Base-by-base conservation (phyloP, 2,888 invertebrate genomes). In the Nomada fabriciana region DNA sequence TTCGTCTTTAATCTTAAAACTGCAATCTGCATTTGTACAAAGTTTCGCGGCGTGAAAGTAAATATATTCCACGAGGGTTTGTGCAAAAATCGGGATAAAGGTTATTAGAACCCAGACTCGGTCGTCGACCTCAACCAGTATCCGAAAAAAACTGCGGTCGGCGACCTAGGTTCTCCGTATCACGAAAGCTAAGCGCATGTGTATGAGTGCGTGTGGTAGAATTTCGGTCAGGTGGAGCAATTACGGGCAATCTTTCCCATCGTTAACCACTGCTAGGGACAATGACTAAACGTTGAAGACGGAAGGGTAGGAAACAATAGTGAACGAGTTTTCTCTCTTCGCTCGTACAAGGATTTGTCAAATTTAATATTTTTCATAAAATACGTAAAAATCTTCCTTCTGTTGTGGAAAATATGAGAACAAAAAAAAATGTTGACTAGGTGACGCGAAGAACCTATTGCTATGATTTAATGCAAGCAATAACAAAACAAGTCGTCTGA, bases 201-300 rank as follows among this genome's bases (percentile, higher is more conserved):
- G 20, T 23, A 15, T 13, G 23, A 5, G 42, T 57, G 69, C 69
- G 69, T 69, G 55, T 43, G n/a, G 18, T 20, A 43, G 68, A 18
- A 69, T 69, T 69, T 69, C 69, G 57, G 69, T 69, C 57, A 69
- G 69, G 57, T 69, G n/a, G 57, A 59, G 25, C 69, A 29, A 69
- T 69, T 59, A 29, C 42, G 25, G 43, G 15, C 25, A 69, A 69
- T 67, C 25, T 59, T 23, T 18, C 13, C 23, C 43, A n/a, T 69
- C 55, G 69, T 69, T 18, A 3, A 55, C 53, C 13, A 55, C 5
- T 7, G 42, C 15, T 20, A 11, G 20, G 57, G 57, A 57, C 23
- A 25, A 57, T 20, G 57, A 13, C 20, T 23, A 23, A 11, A 57
- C 57, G 57, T 2, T 20, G 23, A 10, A 47, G 23, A 13, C 20